phyloP scores from a whole-genome alignment of 2,888 invertebrate genomes.

The Eupelmus urozonus region DNA sequence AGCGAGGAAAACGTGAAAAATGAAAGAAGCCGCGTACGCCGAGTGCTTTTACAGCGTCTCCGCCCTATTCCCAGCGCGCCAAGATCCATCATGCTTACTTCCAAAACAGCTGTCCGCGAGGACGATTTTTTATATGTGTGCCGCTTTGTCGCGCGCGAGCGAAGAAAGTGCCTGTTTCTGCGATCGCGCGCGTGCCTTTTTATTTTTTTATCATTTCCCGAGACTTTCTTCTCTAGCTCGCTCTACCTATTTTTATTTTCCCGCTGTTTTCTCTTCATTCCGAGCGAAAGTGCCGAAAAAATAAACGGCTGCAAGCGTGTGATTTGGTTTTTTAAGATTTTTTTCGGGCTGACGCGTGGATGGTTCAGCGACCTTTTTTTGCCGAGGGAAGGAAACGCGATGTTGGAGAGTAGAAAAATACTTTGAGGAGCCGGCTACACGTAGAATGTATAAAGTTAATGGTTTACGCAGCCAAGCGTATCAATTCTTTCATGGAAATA shows the following conservation, averaged over 20 bases:
- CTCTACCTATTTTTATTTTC: constrained; percentile 31
- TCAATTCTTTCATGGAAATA: no score
- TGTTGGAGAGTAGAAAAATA: no score
- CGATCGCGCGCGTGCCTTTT: neutral
- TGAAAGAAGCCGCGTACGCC: neutral
- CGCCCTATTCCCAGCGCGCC: neutral
- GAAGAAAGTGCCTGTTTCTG: neutral
- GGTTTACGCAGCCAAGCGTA: no score
- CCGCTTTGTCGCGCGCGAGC: neutral
- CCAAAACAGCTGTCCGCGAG: constrained; percentile 43
- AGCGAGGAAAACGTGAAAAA: constrained; percentile 18
- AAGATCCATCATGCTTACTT: constrained; percentile 52
- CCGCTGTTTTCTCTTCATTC: constrained; percentile 20
- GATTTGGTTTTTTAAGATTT: no score
- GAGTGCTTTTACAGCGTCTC: neutral
- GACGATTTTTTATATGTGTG: constrained; percentile 32
- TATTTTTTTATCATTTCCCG: neutral
- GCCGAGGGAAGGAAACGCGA: no score
- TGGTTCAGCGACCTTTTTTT: no score
- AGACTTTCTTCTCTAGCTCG: neutral
- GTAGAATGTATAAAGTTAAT: no score
- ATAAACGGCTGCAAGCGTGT: no score
- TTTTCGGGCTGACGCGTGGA: no score
- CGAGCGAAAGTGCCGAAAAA: neutral
- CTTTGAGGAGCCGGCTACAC: no score